A percentile compares a stretch with the other conserved stretches of the same genome.
Evolutionary conservation across 2,888 invertebrate species (phyloP).

Genomic region (Hyalella azteca): DNA sequence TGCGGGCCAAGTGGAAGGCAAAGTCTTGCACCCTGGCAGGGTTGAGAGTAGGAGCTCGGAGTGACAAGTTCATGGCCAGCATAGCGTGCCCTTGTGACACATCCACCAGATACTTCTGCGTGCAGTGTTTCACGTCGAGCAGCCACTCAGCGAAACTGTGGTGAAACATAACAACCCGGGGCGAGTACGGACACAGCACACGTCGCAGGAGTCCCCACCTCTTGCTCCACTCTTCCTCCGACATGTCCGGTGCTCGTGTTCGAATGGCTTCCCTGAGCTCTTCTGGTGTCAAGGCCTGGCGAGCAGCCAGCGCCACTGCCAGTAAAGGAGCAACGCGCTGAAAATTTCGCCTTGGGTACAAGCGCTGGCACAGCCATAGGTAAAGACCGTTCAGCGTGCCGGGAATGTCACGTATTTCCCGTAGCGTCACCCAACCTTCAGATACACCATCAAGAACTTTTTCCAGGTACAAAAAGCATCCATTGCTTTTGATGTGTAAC

Average conservation of each 20-base stretch:
- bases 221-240: constrained; percentile 80
- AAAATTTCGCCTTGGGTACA: constrained; percentile 88
- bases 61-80: constrained; percentile 76
- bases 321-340: constrained; percentile 76
- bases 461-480: constrained; percentile 85
- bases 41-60: constrained; percentile 65
- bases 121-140: constrained; percentile 96
- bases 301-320: constrained; percentile 85
- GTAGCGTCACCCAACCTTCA: constrained; percentile 87
- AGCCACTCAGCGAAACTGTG: constrained; percentile 95
- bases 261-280: constrained; percentile 82
- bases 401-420: constrained; percentile 91
- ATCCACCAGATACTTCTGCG: constrained; percentile 88
- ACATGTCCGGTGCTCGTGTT: constrained; percentile 79
- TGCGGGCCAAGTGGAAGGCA: constrained; percentile 65
- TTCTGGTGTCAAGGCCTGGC: constrained; percentile 81
- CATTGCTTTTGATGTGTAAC: constrained; percentile 93
- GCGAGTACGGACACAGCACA: constrained; percentile 66
- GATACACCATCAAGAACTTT: constrained; percentile 90
- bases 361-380: constrained; percentile 90
- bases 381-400: constrained; percentile 94
- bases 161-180: constrained; percentile 71
- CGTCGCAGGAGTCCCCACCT: constrained; percentile 76
- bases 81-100: constrained; percentile 87
- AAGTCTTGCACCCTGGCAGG: constrained; percentile 65